Base-by-base conservation (phyloP, 2,888 invertebrate genomes). In the Aquatica leii region DNA sequence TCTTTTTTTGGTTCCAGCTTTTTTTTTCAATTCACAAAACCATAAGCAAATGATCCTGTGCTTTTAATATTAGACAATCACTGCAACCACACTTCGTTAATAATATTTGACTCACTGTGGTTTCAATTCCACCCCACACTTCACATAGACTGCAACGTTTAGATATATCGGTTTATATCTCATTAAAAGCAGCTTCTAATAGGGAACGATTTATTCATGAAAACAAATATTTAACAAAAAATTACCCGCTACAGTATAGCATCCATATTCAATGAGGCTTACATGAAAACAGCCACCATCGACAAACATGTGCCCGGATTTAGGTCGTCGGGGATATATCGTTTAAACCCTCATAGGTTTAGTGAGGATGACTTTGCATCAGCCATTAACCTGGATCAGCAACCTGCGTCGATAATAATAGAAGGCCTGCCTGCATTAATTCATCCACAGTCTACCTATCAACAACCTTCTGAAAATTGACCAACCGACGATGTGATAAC, bases 201-300 rank as follows among this genome's bases (percentile, higher is more conserved):
- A 31, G 49, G 2, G 49, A 50, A 50, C 34, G 24, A 24, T 21
- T 20, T 50, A 20, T 50, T 50, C 6, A 31, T 50, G 49, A 50
- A 37, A 37, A 37, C 37, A 12, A 11, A 37, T 12, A 12, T 37
- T 11, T 3, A 37, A 2, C n/a, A 37, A 37, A 37, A 37, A 37
- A 37, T 37, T 12, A 12, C 37, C 14, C 37, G 4, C 37, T 37
- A 37, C 9, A 11, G 2, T 11, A 12, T 37, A 37, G 37, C 37
- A 12, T 12, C 11, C 11, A 11, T 37, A 12, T 11, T 37, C 14
- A 37, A 37, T 12, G 9, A n/a, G n/a, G n/a, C n/a, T n/a, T n/a
- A 6, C 9, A 11, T 37, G 11, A 37, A 11, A 37, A 11, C 9
- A 3, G 11, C 37, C 14, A 12, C 11, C 14, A 3, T 37, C 2